Conservation (phyloP, 2,888 invertebrate genomes). For the Conchocele bisecta region DNA sequence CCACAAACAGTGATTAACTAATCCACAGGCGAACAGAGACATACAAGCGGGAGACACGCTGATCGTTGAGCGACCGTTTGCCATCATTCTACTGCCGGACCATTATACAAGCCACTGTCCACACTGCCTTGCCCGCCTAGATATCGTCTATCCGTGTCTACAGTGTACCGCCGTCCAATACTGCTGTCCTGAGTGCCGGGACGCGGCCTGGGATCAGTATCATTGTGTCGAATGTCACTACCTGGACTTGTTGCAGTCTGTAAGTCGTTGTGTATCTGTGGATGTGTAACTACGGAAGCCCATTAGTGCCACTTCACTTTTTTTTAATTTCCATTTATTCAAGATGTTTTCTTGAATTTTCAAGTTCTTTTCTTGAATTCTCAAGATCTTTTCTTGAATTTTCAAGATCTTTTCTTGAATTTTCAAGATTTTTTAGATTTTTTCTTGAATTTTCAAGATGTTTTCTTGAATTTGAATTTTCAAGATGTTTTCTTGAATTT, state of each 20-base stretch:
- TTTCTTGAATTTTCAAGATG: too few species aligned
- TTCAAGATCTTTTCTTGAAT: too few species aligned
- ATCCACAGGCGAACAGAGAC: slow-evolving; percentile 65
- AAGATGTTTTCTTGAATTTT: too few species aligned
- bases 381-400: too few species aligned
- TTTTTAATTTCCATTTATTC: too few species aligned
- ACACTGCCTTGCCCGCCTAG: slow-evolving; percentile 71
- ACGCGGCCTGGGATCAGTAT: slow-evolving; percentile 69
- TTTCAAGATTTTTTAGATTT: too few species aligned
- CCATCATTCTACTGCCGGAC: slow-evolving; percentile 77
- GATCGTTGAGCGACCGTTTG: slow-evolving; percentile 79
- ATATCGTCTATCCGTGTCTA: slow-evolving; percentile 69
- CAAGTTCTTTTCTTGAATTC: too few species aligned
- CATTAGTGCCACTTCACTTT: too few species aligned
- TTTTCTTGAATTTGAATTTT: too few species aligned
- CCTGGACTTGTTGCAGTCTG: slow-evolving; percentile 75
- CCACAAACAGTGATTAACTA: too few species aligned
- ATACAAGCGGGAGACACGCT: slow-evolving; percentile 76
- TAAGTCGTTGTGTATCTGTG: slow-evolving; percentile 55
- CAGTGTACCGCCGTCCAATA: slow-evolving; percentile 72
- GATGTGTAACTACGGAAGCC: neutral
- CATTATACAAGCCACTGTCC: slow-evolving; percentile 78
- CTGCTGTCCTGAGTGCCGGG: slow-evolving; percentile 70
- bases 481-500: too few species aligned
- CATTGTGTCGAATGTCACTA: slow-evolving; percentile 77